Evolutionary conservation across 2,797 vertebrate genomes (phyloP).

Genomic region (Crocidura indochinensis): DNA sequence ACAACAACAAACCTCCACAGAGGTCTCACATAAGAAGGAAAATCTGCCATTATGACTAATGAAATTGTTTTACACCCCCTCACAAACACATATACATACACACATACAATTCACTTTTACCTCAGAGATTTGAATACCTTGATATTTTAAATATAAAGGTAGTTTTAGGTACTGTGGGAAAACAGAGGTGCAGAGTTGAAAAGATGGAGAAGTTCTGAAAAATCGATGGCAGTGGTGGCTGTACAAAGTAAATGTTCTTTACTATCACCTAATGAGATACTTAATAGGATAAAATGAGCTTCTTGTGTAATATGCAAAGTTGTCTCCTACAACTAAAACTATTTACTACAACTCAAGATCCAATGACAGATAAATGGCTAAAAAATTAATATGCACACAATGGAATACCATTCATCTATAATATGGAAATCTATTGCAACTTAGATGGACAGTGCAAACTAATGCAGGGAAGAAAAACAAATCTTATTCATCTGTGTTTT

Average conservation of each 20-base stretch:
- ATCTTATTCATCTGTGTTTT: no score
- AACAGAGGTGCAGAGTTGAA: no score
- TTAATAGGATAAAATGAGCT: neutral
- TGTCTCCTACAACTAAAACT: no score
- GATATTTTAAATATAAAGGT: neutral
- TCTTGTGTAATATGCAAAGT: no score
- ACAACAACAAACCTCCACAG: neutral
- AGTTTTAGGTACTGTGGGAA: neutral
- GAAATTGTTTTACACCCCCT: neutral
- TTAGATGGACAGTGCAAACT: no score
- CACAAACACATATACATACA: neutral
- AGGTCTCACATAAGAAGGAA: accelerated
- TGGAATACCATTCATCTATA: no score
- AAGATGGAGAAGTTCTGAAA: neutral
- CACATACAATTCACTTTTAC: neutral
- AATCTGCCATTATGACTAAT: neutral
- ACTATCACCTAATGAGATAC: neutral
- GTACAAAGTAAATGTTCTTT: neutral
- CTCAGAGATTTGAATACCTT: neutral
- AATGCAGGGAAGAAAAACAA: no score
- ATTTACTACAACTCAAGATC: no score
- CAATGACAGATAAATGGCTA: no score
- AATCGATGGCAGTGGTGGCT: no score
- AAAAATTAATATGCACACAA: no score
- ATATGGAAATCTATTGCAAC: no score